These are phyloP conservation scores for Andrena chrysosceles DNA, from an alignment of 2,888 invertebrate species.

Conservation along the genomic window DNA sequence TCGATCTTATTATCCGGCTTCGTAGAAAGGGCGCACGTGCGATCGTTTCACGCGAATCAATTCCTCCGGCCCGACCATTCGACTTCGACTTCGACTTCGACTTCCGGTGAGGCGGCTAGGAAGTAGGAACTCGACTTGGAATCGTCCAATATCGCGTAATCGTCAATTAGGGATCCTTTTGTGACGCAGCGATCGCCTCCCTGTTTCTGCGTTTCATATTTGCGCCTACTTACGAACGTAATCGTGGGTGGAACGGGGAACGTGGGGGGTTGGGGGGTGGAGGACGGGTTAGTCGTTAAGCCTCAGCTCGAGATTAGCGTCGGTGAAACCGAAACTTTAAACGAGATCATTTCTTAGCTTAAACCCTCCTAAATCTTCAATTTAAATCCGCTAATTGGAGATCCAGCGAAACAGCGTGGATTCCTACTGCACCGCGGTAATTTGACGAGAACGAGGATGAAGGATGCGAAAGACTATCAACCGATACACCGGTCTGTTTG, in stretches of 20 bases:
- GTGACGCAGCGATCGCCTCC: not conserved
- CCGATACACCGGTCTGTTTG: not conserved
- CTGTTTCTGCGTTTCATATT: slow-evolving; percentile 10
- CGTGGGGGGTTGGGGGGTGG: slow-evolving; percentile 6
- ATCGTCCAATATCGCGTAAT: not conserved
- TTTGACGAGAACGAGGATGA: slow-evolving; percentile 38
- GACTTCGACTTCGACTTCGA: not conserved
- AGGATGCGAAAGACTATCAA: slow-evolving; percentile 3
- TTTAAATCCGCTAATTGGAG: slow-evolving; percentile 72
- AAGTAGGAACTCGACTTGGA: too few species aligned
- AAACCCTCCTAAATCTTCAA: slow-evolving; percentile 68
- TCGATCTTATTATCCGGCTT: slow-evolving; percentile 61
- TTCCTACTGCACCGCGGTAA: slow-evolving; percentile 58
- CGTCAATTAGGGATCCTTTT: not conserved
- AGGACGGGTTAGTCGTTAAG: slow-evolving; percentile 60
- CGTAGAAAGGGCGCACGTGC: slow-evolving; percentile 55
- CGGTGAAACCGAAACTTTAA: slow-evolving; percentile 69
- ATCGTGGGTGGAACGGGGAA: slow-evolving; percentile 21
- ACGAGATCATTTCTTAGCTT: slow-evolving; percentile 71
- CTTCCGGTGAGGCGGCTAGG: slow-evolving; percentile 17
- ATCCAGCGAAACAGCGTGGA: slow-evolving; percentile 59
- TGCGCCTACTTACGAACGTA: slow-evolving; percentile 7
- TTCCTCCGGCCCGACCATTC: slow-evolving; percentile 27
- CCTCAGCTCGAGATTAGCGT: slow-evolving; percentile 61
- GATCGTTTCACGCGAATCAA: slow-evolving; percentile 60